phyloP scores from a whole-genome alignment of 2,797 vertebrate species.

The Tolypeutes matacus region DNA sequence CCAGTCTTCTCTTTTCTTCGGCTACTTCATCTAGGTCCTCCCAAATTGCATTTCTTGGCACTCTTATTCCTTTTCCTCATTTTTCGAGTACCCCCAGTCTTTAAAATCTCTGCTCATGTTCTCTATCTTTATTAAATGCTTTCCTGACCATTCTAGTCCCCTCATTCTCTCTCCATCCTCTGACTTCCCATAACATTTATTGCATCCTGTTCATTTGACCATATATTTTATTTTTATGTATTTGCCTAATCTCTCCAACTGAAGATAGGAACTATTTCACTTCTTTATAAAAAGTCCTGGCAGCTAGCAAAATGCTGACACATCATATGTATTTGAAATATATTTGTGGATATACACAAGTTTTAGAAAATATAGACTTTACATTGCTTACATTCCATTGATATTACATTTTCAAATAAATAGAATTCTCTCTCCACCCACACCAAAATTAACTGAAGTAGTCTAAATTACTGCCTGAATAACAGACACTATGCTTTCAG shows the following conservation, averaged over 20 bases:
- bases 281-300: neutral
- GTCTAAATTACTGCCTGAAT: constrained; percentile 11
- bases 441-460: constrained; percentile 9
- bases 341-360: neutral
- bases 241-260: neutral
- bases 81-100: neutral
- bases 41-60: too few species aligned
- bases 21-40: neutral
- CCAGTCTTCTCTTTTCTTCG: neutral
- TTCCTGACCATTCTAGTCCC: neutral
- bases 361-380: neutral
- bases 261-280: neutral
- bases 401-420: constrained; percentile 29
- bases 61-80: neutral
- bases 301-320: neutral
- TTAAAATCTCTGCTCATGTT: neutral
- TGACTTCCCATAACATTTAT: neutral
- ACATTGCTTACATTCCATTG: constrained; percentile 18
- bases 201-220: neutral
- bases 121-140: neutral
- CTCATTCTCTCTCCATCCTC: neutral
- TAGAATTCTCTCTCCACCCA: constrained; percentile 23
- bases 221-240: neutral
- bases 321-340: neutral
- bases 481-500: neutral